Base-by-base conservation (phyloP, 1,140 invertebrate genomes). In the Papilio xuthus region DNA sequence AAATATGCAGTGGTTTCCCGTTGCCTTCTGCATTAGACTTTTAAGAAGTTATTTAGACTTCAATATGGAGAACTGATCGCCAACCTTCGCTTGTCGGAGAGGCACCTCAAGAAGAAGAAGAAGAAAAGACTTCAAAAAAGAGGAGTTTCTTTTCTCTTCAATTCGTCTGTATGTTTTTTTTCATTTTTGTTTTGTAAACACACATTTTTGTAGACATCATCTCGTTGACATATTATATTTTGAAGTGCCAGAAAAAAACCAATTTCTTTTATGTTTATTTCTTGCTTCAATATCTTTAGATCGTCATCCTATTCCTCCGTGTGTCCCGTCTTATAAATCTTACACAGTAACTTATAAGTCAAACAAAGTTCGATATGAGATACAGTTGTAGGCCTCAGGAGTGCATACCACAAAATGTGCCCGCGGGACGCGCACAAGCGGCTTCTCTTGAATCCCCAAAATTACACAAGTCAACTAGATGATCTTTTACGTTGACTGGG, bases 321-420 rank as follows among this genome's bases (percentile, higher is more conserved):
- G 56, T 75, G 53, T 71, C 80, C 63, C 47, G 42, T 37, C 32
- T 37, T 37, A 37, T 37, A 37, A 37, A 7, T 37, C 32, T 37
- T 37, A 37, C 4, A 37, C 32, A 37, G 32, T 37, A 37, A 75
- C 18, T 70, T 80, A 81, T 83, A 83, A 83, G 82, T 83, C 80
- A 82, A 81, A 81, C 82, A 87, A 88, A 86, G 82, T 88, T 89
- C 78, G 32, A 44, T 80, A 77, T 42, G 77, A 85, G 82, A 53
- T 78, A 81, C 86, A 84, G 82, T 83, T 86, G 85, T 87, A 85
- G 84, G 86, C 84, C 80, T 85, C 84, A 78, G 80, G 78, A 86
- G 84, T 82, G 77, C 80, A 82, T 80, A 85, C 88, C 87, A 80
- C 86, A 88, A 85, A 90, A 86, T 82, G 83, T 84, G 80, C 87